Base-by-base conservation (phyloP, 1,140 invertebrate species). In the Grapholita molesta region DNA sequence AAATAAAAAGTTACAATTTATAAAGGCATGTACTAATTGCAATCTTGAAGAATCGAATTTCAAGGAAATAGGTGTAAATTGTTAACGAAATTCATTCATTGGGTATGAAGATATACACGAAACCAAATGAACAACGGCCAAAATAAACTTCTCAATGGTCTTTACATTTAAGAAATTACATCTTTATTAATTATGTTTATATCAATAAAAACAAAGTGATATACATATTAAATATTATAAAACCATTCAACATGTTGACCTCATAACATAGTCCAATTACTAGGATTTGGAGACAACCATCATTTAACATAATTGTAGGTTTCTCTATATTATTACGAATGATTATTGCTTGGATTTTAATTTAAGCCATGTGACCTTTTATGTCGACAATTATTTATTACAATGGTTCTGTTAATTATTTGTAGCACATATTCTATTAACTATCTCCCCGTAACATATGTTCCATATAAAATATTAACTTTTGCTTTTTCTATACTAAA, bases 131-230 rank as follows among this genome's bases (percentile, higher is more conserved):
- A 61, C 28, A 61, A 61, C 55, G 55, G 55, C 28, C 12, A 61
- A 61, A 61, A 61, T 25, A 61, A 61, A 61, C 4, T 33, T 21
- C 15, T 65, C 18, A 38, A 23, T 67, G 70, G 74, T 80, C 76
- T 77, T 74, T 77, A 76, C 66, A 76, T 79, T 79, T 72, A 23
- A 35, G 18, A 74, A 72, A 57, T 70, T 55, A 69, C 65, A 77
- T 76, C 75, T 79, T 77, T 70, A 82, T 74, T 79, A 76, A 82
- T 73, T 77, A 79, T 76, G 76, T 78, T 77, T 83, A 80, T 76
- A 73, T 74, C 75, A 77, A 75, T 78, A 67, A 79, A 82, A 80
- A 80, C 73, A 74, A 80, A 71, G 42, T 68, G 70, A 76, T 82
- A 75, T 75, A 75, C 69, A 75, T 72, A 76, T 77, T 67, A 69